Percentiles rank a stretch among this genome's conserved stretches.
These are phyloP conservation scores for Notodonta ziczac DNA, from an alignment of 2,888 invertebrate species.

Conservation along the genomic window DNA sequence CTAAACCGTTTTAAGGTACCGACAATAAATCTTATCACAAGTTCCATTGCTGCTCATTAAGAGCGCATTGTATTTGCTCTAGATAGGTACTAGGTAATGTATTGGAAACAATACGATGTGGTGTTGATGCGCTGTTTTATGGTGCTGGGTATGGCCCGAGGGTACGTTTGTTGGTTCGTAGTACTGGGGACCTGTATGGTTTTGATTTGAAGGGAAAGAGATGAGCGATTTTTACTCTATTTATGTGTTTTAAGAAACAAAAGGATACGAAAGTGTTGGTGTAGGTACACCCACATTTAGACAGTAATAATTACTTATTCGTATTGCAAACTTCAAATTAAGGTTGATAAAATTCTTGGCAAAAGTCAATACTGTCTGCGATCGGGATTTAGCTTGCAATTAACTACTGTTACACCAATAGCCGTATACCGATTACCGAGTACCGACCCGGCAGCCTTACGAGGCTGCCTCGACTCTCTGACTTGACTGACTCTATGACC, in stretches of 20 bases:
- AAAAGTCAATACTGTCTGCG: too few relatives aligned
- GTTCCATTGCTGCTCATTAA: neutral
- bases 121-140: constrained; percentile 6
- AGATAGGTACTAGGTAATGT: constrained; percentile 19
- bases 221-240: constrained; percentile 4
- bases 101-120: constrained; percentile 15
- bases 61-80: neutral
- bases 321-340: too few relatives aligned
- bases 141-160: constrained; percentile 31
- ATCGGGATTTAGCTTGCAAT: too few relatives aligned
- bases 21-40: neutral
- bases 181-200: constrained; percentile 30
- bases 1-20: constrained; percentile 4
- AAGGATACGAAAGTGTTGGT: neutral
- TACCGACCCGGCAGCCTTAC: too few relatives aligned
- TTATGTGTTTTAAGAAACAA: neutral
- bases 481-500: too few relatives aligned
- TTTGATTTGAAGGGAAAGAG: constrained; percentile 16
- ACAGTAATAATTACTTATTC: too few relatives aligned
- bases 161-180: constrained; percentile 37
- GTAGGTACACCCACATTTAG: neutral
- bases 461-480: too few relatives aligned
- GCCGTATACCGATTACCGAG: too few relatives aligned
- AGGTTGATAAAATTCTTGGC: neutral
- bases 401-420: too few relatives aligned